These are phyloP conservation scores for Anas bernieri DNA, from an alignment of 2,797 vertebrate genomes.

Conservation along the genomic window DNA sequence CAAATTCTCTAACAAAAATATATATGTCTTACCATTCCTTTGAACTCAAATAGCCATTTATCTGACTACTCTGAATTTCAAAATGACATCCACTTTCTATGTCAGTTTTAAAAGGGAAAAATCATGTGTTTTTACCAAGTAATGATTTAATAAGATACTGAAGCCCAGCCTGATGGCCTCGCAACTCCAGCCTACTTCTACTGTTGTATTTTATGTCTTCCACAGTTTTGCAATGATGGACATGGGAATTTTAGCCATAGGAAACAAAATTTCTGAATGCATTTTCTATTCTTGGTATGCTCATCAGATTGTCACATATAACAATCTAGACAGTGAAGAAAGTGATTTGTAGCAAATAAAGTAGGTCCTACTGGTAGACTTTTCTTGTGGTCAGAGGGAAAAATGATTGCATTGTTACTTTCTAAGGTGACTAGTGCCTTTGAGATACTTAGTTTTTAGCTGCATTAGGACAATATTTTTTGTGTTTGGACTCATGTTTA, in stretches of 20 bases:
- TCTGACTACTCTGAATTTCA: not conserved
- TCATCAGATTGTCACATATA: not conserved
- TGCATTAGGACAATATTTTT: not conserved
- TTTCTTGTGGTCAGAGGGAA: not conserved
- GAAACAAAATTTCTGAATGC: not conserved
- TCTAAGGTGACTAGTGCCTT: not conserved
- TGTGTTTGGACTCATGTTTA: not conserved
- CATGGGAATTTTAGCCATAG: not conserved
- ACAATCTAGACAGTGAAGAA: not conserved
- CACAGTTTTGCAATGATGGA: not conserved
- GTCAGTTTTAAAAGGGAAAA: not conserved
- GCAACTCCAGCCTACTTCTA: not conserved
- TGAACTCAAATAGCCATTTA: not conserved
- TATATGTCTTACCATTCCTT: not conserved
- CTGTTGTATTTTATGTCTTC: not conserved
- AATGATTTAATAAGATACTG: not conserved
- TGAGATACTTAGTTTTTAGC: not conserved
- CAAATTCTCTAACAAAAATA: slow-evolving; percentile 24
- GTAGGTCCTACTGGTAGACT: not conserved
- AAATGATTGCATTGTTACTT: not conserved
- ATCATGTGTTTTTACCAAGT: accelerated
- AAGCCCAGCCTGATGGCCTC: not conserved
- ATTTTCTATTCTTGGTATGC: not conserved
- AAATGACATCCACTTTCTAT: not conserved
- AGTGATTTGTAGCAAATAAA: not conserved